phyloP scores from a whole-genome alignment of 2,888 invertebrate genomes.

The Chelonus formosanus region DNA sequence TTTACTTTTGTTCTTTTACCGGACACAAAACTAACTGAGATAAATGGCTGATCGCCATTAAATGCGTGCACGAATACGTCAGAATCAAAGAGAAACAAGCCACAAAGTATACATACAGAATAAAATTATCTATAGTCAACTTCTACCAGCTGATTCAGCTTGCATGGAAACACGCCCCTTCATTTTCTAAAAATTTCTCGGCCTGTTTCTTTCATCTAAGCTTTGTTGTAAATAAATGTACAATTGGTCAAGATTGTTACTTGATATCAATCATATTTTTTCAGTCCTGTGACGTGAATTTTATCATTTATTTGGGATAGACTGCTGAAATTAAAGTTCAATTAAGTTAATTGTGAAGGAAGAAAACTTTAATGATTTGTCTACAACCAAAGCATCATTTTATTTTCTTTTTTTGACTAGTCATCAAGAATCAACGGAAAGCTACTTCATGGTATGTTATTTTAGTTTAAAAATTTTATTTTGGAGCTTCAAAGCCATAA shows the following conservation, averaged over 20 bases:
- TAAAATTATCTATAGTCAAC: background rate
- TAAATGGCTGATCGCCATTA: constrained; percentile 13
- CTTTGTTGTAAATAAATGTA: constrained; percentile 12
- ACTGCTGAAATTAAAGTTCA: too few relatives aligned
- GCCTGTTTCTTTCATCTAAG: background rate
- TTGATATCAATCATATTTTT: background rate
- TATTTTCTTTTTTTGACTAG: too few relatives aligned
- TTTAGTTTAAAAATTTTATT: too few relatives aligned
- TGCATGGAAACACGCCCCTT: constrained; percentile 22
- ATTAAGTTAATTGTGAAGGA: too few relatives aligned
- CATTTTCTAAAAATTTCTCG: constrained; percentile 12
- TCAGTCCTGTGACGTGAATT: background rate
- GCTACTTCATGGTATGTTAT: too few relatives aligned
- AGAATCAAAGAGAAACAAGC: background rate
- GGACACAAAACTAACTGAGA: constrained; percentile 1
- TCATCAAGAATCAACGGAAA: too few relatives aligned
- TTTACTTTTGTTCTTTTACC: constrained; percentile 2
- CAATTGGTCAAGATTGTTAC: background rate
- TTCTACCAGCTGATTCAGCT: constrained; percentile 6
- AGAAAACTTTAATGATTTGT: too few relatives aligned
- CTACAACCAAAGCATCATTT: too few relatives aligned
- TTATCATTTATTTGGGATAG: too few relatives aligned
- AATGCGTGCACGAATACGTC: background rate
- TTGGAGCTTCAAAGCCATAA: too few relatives aligned
- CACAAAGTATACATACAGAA: background rate